Evolutionary conservation across 2,797 vertebrate species (phyloP).

Genomic region (Aldrovandia affinis): DNA sequence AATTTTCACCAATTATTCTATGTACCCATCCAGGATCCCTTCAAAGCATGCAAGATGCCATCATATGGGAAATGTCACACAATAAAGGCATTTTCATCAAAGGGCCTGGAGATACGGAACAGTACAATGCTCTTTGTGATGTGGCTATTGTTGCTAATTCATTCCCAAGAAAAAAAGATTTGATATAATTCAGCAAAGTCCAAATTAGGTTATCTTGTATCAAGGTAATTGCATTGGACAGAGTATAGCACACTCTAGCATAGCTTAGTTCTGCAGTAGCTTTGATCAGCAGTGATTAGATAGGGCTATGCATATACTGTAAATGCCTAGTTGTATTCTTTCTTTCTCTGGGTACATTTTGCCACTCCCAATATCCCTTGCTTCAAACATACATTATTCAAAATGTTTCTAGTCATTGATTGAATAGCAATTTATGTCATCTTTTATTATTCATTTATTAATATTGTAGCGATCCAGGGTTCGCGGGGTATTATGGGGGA

Average conservation of each 20-base stretch:
- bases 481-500: too few relatives aligned
- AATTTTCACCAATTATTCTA: slow-evolving; percentile 89
- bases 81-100: slow-evolving; percentile 85
- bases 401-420: neutral
- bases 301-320: slow-evolving; percentile 46
- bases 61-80: slow-evolving; percentile 74
- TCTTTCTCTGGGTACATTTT: neutral
- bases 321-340: slow-evolving; percentile 35
- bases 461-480: too few relatives aligned
- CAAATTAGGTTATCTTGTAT: slow-evolving; percentile 79
- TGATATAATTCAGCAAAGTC: slow-evolving; percentile 52
- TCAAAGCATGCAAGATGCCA: slow-evolving; percentile 89
- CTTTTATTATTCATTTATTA: too few relatives aligned
- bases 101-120: slow-evolving; percentile 58
- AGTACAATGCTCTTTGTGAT: slow-evolving; percentile 43
- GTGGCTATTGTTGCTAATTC: slow-evolving; percentile 46
- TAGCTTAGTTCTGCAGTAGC: slow-evolving; percentile 62
- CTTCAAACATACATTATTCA: neutral
- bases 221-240: slow-evolving; percentile 74
- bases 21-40: slow-evolving; percentile 70
- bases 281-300: slow-evolving; percentile 75
- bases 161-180: slow-evolving; percentile 35
- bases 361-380: neutral
- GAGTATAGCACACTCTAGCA: slow-evolving; percentile 66
- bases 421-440: neutral